A percentile compares a stretch with the other conserved stretches of the same genome.
phyloP scores from a whole-genome alignment of 2,113 vertebrate species.

The Macrotus californicus region DNA sequence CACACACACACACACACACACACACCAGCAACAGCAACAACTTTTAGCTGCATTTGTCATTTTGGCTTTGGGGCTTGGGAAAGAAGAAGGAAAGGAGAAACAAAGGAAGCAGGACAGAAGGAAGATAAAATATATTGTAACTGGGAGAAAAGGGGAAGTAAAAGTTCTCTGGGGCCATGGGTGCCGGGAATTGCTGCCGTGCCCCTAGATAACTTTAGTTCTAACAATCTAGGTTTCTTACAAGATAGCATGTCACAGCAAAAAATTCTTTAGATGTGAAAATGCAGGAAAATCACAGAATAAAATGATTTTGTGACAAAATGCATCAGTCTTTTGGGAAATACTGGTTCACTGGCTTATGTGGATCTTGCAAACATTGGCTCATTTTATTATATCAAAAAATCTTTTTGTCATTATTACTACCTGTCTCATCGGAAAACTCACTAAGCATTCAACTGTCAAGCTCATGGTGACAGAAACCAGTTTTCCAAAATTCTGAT shows the following conservation, averaged over 20 bases:
- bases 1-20: background rate
- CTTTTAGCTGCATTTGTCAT: background rate
- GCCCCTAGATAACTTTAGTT: background rate
- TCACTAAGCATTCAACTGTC: background rate
- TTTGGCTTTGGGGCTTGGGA: background rate
- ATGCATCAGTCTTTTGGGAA: background rate
- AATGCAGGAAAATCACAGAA: background rate
- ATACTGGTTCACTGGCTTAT: background rate
- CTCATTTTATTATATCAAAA: background rate
- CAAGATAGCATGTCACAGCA: background rate
- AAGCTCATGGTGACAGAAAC: background rate
- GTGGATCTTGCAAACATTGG: background rate
- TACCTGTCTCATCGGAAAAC: background rate
- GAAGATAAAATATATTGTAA: background rate
- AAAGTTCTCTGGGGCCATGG: background rate
- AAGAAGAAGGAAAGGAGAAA: background rate
- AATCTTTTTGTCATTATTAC: background rate
- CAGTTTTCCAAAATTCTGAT: background rate
- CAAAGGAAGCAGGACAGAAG: background rate
- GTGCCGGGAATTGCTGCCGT: background rate
- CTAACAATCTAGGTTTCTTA: background rate
- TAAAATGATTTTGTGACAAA: background rate
- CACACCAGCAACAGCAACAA: background rate
- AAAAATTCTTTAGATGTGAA: background rate
- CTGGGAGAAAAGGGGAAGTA: background rate